These are phyloP conservation scores for Caenorhabditis becei DNA, from an alignment of 2,888 invertebrate species.

Conservation along the genomic window DNA sequence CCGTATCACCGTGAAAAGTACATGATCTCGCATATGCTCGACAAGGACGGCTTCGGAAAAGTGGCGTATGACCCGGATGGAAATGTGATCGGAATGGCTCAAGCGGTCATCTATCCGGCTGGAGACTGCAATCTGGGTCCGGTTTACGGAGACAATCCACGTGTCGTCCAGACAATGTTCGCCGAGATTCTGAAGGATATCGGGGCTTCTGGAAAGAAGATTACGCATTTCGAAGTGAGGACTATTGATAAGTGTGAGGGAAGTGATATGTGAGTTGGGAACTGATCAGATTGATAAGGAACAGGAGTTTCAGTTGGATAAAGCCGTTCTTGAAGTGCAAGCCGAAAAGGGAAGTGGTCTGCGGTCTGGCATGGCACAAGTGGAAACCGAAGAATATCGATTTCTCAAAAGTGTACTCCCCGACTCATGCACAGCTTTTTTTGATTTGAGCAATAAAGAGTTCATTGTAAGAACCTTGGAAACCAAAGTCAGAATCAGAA, in stretches of 20 bases:
- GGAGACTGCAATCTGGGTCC: conserved; percentile 42
- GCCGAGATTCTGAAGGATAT: conserved; percentile 32
- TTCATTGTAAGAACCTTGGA: too few species aligned
- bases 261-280: too few species aligned
- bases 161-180: conserved; percentile 39
- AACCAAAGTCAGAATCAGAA: too few species aligned
- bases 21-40: conserved; percentile 30
- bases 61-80: conserved; percentile 22
- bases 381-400: background rate
- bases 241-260: too few species aligned
- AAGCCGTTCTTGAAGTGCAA: too few species aligned
- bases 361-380: conserved; percentile 26
- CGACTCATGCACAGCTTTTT: background rate
- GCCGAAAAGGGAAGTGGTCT: too few species aligned
- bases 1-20: conserved; percentile 35
- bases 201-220: conserved; percentile 12
- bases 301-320: too few species aligned
- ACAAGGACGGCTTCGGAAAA: conserved; percentile 34
- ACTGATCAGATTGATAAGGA: too few species aligned
- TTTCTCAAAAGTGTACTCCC: background rate
- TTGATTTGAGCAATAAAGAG: background rate
- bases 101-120: conserved; percentile 25
- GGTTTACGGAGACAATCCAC: conserved; percentile 33
- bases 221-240: too few species aligned
- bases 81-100: conserved; percentile 35